Conservation (phyloP, 2,888 invertebrate species). For the Drosophila anomelani region DNA sequence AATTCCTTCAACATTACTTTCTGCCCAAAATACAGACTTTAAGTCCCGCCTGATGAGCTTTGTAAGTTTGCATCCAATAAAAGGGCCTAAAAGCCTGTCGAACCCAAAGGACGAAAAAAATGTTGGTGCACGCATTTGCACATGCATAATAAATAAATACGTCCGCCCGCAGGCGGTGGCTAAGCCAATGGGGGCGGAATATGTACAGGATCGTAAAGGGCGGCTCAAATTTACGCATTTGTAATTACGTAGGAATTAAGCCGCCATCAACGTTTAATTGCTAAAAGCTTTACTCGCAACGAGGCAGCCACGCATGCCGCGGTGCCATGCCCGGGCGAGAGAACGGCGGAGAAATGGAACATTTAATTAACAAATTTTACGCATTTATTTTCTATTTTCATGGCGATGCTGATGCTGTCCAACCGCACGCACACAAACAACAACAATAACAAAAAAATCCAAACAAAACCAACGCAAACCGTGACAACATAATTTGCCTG, state of each 20-base stretch:
- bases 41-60: conserved; percentile 26
- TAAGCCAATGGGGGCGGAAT: conserved; percentile 46
- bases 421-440: conserved; percentile 35
- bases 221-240: conserved; percentile 68
- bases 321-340: conserved; percentile 1
- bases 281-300: conserved; percentile 52
- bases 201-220: conserved; percentile 45
- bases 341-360: conserved; percentile 48
- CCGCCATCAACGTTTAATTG: conserved; percentile 78
- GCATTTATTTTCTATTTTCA: conserved; percentile 80
- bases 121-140: conserved; percentile 61
- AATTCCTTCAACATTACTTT: conserved; percentile 2
- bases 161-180: conserved; percentile 29
- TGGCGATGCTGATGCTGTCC: conserved; percentile 61
- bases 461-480: conserved; percentile 17
- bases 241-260: conserved; percentile 77
- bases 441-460: conserved; percentile 18
- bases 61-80: conserved; percentile 32
- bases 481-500: conserved; percentile 73
- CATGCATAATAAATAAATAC: conserved; percentile 71
- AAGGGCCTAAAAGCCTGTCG: conserved; percentile 56
- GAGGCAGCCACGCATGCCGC: conserved; percentile 50
- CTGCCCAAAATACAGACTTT: background rate
- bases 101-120: conserved; percentile 26
- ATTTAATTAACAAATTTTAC: conserved; percentile 80